These are phyloP conservation scores for Phrynosoma blainvillii DNA, from an alignment of 2,113 vertebrate genomes.

Conservation along the genomic window DNA sequence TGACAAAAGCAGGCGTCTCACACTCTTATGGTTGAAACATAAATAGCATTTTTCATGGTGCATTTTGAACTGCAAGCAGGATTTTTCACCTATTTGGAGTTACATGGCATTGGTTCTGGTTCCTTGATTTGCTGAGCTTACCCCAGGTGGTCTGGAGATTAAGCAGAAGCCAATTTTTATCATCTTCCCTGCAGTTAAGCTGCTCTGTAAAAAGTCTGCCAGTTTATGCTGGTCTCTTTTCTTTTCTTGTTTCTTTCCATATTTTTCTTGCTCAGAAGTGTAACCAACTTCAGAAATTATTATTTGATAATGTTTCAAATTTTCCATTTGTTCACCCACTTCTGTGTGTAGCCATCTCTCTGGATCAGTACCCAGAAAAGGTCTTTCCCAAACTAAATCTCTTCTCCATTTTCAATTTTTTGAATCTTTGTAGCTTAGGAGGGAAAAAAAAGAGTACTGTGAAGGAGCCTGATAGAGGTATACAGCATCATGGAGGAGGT, in stretches of 20 bases:
- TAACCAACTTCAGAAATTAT: slow-evolving; percentile 6
- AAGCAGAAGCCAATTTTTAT: slow-evolving; percentile 32
- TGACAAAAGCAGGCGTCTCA: not conserved
- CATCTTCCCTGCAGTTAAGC: not conserved
- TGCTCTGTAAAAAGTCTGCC: slow-evolving; percentile 26
- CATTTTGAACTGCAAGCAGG: slow-evolving; percentile 24
- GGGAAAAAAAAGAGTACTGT: too few relatives aligned
- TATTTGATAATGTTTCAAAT: slow-evolving; percentile 18
- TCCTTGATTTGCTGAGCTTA: slow-evolving; percentile 7
- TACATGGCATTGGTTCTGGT: slow-evolving; percentile 23
- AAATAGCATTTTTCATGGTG: not conserved
- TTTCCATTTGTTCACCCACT: not conserved
- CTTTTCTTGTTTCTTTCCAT: too few relatives aligned
- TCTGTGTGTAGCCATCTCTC: not conserved
- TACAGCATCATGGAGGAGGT: not conserved
- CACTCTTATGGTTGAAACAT: not conserved
- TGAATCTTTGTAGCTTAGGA: not conserved
- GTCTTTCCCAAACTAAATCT: not conserved
- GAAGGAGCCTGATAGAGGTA: not conserved
- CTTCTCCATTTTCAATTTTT: not conserved
- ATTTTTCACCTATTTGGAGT: slow-evolving; percentile 35
- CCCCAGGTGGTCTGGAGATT: slow-evolving; percentile 26
- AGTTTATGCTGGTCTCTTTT: not conserved
- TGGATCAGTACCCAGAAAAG: not conserved
- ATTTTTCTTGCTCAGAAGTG: not conserved